Evolutionary conservation across 2,113 vertebrate genomes (phyloP), one percentile per base, ranked within the genome.

Genomic region (Notiomystis cincta): DNA sequence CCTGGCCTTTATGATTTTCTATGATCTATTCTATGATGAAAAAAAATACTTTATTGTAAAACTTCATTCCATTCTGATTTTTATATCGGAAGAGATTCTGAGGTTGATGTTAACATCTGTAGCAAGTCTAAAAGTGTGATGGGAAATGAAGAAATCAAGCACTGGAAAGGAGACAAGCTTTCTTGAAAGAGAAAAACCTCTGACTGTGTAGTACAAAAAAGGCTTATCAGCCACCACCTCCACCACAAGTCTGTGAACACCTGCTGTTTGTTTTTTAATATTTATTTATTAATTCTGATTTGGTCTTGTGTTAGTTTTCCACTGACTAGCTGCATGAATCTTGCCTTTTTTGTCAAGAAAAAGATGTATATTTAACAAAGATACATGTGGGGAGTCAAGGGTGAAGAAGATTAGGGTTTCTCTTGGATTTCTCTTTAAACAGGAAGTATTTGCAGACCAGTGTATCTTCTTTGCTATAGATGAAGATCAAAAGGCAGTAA

Each of bases 11-110:
- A 48, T 35, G 28, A 48, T 82, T 51, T 66, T 75, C 37, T 80
- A 15, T 82, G 17, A 4, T 47, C 10, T 88, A 47, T 70, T 62
- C 20, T 54, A 35, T 42, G 18, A 65, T 22, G 30, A 60, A 72
- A 83, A 72, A 83, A 96, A 79, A 31, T 56, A 76, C 21, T 79
- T 66, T 48, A 47, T 77, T 12, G 11, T 20, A 81, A 86, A 83
- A 33, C 11, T 8, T 81, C 1, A 0, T 73, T 86, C 6, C 10
- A 18, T 42, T 73, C 15, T 42, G 30, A 72, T 79, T 86, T 90
- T 88, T 72, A 20, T 37, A 88, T 20, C 38, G 33, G 24, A 73
- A 51, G 15, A 51, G 4, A 5, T 67, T 64, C 12, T 67, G 70
- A 71, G 30, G 4, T 47, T 75, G 57, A 51, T 37, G 24, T 42